These are phyloP conservation scores for Mobula hypostoma DNA, from an alignment of 2,113 vertebrate genomes.

Conservation along the genomic window DNA sequence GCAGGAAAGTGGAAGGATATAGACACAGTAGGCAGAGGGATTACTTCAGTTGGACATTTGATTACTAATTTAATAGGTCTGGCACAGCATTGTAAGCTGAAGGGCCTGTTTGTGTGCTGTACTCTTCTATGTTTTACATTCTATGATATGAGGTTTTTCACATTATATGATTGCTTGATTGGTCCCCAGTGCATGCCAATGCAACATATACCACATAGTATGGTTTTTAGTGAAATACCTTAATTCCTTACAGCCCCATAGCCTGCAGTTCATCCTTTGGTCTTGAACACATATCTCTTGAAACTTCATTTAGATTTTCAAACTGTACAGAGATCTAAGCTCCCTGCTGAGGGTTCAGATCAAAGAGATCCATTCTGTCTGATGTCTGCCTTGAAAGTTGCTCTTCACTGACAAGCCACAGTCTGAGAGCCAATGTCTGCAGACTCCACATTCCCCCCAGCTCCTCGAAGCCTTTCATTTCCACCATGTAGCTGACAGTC, in stretches of 20 bases:
- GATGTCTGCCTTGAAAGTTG: constrained; percentile 87
- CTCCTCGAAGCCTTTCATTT: constrained; percentile 69
- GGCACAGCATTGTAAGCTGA: too few species aligned
- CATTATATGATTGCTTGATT: constrained; percentile 19
- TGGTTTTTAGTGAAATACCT: constrained; percentile 26
- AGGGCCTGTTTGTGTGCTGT: too few species aligned
- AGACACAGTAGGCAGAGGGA: too few species aligned
- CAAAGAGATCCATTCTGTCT: constrained; percentile 92
- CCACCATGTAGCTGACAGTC: constrained; percentile 59
- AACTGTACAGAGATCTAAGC: constrained; percentile 95
- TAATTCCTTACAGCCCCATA: neutral
- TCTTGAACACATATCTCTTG: constrained; percentile 67
- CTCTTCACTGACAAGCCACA: constrained; percentile 92
- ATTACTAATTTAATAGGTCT: too few species aligned
- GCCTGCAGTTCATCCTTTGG: constrained; percentile 20
- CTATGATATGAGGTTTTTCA: neutral
- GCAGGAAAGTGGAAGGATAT: too few species aligned
- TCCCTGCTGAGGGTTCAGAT: constrained; percentile 91
- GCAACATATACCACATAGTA: neutral
- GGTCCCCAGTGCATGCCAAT: neutral
- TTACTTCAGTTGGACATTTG: too few species aligned
- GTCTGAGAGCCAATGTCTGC: constrained; percentile 77
- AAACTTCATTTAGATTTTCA: constrained; percentile 98
- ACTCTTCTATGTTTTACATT: too few species aligned
- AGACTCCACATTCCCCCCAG: constrained; percentile 58